These are phyloP conservation scores for Harpalus rubripes DNA, from an alignment of 2,888 invertebrate species.

Conservation along the genomic window DNA sequence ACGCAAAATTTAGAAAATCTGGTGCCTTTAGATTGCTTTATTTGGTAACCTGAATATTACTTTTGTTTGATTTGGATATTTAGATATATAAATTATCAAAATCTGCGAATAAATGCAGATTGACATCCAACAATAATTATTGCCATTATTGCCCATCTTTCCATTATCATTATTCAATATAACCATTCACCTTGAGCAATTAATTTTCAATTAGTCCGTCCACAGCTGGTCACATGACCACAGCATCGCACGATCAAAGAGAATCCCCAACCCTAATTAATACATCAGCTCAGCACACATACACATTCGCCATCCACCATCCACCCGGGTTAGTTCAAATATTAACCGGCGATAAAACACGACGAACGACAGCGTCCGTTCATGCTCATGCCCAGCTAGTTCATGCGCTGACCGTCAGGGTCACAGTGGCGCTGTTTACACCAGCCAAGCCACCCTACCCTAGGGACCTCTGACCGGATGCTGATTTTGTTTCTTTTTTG, in stretches of 20 bases:
- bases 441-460: neutral
- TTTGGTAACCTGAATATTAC: too few relatives aligned
- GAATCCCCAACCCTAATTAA: constrained; percentile 59
- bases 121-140: too few relatives aligned
- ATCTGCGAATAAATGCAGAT: too few relatives aligned
- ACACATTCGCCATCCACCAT: neutral
- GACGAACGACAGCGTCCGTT: too few relatives aligned
- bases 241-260: constrained; percentile 47
- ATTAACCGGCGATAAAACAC: constrained; percentile 57
- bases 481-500: neutral
- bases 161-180: too few relatives aligned
- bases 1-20: too few relatives aligned
- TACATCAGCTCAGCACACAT: constrained; percentile 39
- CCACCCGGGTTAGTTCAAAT: constrained; percentile 51
- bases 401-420: neutral
- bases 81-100: too few relatives aligned
- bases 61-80: too few relatives aligned
- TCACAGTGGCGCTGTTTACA: constrained; percentile 1
- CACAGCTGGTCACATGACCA: constrained; percentile 23
- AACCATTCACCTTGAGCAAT: neutral
- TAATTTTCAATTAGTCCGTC: neutral
- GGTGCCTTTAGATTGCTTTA: too few relatives aligned
- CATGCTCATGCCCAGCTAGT: neutral
- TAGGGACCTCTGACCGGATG: neutral
- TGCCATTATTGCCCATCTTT: too few relatives aligned